Conservation (phyloP, 2,888 invertebrate species). For the Crioceris asparagi region DNA sequence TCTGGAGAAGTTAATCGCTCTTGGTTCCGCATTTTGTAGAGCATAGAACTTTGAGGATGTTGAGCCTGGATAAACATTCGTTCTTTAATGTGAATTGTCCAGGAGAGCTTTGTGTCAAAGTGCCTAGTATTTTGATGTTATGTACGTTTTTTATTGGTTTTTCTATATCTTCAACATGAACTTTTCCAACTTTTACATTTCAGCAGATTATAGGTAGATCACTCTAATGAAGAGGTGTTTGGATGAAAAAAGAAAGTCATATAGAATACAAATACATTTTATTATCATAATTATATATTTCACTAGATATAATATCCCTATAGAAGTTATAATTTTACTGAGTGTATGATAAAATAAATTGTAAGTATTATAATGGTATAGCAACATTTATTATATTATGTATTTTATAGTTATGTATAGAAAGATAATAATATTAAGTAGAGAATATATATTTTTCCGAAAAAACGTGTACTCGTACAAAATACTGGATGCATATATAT, state of each 20-base stretch:
- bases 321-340: constrained; percentile 37
- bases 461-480: constrained; percentile 41
- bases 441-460: constrained; percentile 37
- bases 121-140: too few relatives aligned
- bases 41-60: too few relatives aligned
- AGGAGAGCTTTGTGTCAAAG: too few relatives aligned
- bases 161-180: too few relatives aligned
- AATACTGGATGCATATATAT: constrained; percentile 37
- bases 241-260: constrained; percentile 17
- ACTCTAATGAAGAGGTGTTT: background rate
- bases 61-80: too few relatives aligned
- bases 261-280: constrained; percentile 41
- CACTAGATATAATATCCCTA: constrained; percentile 40
- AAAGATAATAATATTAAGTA: constrained; percentile 40
- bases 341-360: constrained; percentile 41
- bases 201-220: too few relatives aligned
- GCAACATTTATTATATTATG: constrained; percentile 40
- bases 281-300: constrained; percentile 42
- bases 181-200: too few relatives aligned
- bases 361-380: constrained; percentile 38
- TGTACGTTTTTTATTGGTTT: too few relatives aligned
- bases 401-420: constrained; percentile 35
- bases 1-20: too few relatives aligned
- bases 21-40: too few relatives aligned
- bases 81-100: too few relatives aligned